Evolutionary conservation across 2,797 vertebrate genomes (phyloP), one percentile per base, ranked within the genome.

Genomic region (Sebastes matsubarae): DNA sequence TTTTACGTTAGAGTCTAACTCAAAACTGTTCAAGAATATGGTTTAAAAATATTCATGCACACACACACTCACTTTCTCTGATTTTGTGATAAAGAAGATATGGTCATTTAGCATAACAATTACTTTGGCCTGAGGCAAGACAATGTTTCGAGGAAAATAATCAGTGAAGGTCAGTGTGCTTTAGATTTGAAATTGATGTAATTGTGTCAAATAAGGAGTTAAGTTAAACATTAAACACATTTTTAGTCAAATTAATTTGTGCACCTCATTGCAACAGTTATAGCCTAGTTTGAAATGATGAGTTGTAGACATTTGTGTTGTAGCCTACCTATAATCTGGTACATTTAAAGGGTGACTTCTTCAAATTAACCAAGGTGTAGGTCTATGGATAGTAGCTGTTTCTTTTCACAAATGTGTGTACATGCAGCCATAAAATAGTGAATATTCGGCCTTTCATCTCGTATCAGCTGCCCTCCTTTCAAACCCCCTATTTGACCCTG

Each of bases 401-500:
- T 72, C 24, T 22, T 50, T 84, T 30, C 64, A 29, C 8, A 66
- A 22, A 64, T 64, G 66, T 75, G 20, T 68, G 14, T 9, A 24
- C 63, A 72, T 70, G 66, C 2, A 4, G 18, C 25, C 3, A 20
- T 57, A 77, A 30, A 42, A 29, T 14, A 68, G 9, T 59, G 3
- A 54, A 16, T 20, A 1, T 34, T 61, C 20, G 16, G 10, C 24
- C 20, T 36, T 66, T 68, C n/a, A 7, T 66, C 30, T 30, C 36
- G 25, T 57, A 38, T 72, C 38, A 42, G 9, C 4, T 55, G 25
- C 8, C 24, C 18, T 27, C 22, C 22, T 16, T 75, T 5, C 36
- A 71, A 70, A 88, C 72, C 57, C 67, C 46, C 32, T 6, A 20
- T 5, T 77, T 74, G 81, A 87, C 72, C 75, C 63, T 57, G 72